Evolutionary conservation across 2,888 invertebrate species (phyloP).

Genomic region (Frankliniella intonsa): DNA sequence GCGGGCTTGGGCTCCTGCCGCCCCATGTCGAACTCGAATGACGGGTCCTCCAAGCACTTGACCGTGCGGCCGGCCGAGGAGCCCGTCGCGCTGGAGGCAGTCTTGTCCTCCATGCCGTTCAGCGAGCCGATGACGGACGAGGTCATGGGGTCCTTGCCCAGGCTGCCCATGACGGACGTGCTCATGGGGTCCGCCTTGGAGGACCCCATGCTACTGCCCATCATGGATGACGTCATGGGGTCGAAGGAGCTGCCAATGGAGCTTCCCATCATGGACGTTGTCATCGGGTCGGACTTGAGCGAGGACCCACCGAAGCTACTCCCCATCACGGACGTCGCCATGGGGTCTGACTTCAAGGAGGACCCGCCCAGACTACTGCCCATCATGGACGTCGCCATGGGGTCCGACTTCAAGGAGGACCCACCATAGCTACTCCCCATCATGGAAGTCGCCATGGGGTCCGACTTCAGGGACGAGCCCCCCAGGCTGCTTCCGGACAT

Average conservation of each 20-base stretch:
- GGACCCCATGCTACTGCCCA: background rate
- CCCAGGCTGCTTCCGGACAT: background rate
- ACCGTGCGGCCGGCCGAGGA: constrained; percentile 48
- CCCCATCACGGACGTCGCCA: background rate
- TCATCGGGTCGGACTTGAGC: background rate
- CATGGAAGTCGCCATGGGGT: constrained; percentile 1
- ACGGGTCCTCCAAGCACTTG: constrained; percentile 54
- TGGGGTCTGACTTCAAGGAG: background rate
- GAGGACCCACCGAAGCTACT: background rate
- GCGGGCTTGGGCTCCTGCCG: background rate
- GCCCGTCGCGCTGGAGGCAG: background rate
- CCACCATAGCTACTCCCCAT: background rate
- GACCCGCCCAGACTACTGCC: background rate
- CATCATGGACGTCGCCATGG: background rate
- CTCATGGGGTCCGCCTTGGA: constrained; percentile 17
- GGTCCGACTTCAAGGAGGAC: background rate
- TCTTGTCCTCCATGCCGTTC: background rate
- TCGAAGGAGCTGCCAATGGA: constrained; percentile 3
- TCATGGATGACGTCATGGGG: constrained; percentile 19
- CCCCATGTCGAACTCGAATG: constrained; percentile 50
- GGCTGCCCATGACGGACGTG: constrained; percentile 11
- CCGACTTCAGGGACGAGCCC: background rate
- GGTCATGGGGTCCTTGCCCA: constrained; percentile 15
- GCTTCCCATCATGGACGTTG: constrained; percentile 4
- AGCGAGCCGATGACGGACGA: background rate